Conservation (phyloP, 1,140 invertebrate species). For the Steinernema feltiae region DNA sequence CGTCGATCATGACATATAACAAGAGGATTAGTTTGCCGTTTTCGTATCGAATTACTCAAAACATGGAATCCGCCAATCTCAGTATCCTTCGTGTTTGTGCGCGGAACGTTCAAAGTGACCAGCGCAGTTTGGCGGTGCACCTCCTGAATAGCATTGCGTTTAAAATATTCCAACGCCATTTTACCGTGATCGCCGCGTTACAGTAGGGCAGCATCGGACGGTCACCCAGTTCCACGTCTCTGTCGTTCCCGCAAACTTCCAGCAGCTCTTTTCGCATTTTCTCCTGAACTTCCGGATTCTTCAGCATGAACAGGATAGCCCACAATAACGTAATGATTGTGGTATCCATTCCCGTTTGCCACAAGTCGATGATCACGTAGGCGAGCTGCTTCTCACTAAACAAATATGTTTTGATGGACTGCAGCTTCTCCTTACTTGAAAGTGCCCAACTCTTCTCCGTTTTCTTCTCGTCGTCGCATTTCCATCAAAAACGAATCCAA, state of each 20-base stretch:
- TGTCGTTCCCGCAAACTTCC: conserved; percentile 1
- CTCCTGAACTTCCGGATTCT: too few relatives aligned
- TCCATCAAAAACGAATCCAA: neutral
- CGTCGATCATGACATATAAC: neutral
- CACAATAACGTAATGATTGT: neutral
- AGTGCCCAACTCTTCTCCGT: neutral
- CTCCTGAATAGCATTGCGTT: conserved; percentile 35
- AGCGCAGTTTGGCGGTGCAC: conserved; percentile 38
- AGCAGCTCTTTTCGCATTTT: conserved; percentile 7
- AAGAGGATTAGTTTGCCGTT: too few relatives aligned
- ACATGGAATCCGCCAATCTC: conserved; percentile 12
- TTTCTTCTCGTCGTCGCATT: neutral
- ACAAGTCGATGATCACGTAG: neutral
- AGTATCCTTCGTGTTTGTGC: conserved; percentile 37
- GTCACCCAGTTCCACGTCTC: conserved; percentile 21
- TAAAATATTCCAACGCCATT: neutral
- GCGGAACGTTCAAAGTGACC: conserved; percentile 50
- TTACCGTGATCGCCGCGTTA: conserved; percentile 25
- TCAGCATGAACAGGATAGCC: neutral
- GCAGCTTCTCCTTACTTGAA: neutral
- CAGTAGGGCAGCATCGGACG: neutral
- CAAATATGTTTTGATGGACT: neutral
- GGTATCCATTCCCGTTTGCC: neutral
- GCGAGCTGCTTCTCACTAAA: neutral
- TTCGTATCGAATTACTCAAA: too few relatives aligned